Conservation (phyloP, 2,797 vertebrate genomes). For the Hirundo rustica region DNA sequence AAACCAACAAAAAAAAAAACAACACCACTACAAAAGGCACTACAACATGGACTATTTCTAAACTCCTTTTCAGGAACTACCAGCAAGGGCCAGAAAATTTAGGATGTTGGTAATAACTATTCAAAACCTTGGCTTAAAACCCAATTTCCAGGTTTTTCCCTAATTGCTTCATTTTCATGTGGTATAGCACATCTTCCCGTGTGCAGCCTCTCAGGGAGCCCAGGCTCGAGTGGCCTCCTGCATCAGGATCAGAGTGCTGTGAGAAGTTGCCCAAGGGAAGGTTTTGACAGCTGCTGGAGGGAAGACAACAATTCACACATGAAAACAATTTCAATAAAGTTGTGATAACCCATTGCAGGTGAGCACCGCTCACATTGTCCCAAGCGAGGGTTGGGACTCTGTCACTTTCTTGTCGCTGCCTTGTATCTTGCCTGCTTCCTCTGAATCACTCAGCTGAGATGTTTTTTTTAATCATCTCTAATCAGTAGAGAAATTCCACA, state of each 20-base stretch:
- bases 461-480: neutral
- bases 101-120: neutral
- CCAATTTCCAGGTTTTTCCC: neutral
- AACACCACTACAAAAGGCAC: neutral
- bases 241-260: neutral
- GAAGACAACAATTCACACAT: neutral
- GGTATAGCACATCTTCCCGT: neutral
- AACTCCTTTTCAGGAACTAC: neutral
- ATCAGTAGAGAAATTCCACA: neutral
- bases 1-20: neutral
- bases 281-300: conserved; percentile 4
- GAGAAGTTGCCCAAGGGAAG: neutral
- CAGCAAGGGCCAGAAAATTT: neutral
- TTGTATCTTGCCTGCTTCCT: neutral
- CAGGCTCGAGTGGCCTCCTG: rapidly evolving
- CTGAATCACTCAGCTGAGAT: neutral
- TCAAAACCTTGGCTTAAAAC: neutral
- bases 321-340: neutral
- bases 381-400: neutral
- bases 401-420: neutral
- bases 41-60: neutral
- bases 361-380: rapidly evolving
- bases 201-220: neutral
- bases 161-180: neutral
- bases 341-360: neutral